Evolutionary conservation across 2,888 invertebrate genomes (phyloP), one percentile per base, ranked within the genome.

Genomic region (Pachydiplax longipennis): DNA sequence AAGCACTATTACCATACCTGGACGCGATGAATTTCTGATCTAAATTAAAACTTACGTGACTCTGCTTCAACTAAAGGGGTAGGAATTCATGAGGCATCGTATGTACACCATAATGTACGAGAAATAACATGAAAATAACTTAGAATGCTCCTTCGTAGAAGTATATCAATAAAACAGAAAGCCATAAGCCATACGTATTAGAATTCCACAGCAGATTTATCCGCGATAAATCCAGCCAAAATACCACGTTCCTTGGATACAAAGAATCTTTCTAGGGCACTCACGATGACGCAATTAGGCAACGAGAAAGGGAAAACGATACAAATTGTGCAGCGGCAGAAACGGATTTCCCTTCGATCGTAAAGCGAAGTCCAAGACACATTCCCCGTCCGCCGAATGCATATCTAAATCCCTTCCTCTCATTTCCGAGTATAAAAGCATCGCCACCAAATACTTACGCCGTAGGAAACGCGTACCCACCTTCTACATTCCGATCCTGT

Each of bases 381-480:
- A 83, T 58, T 35, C 58, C 83, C 83, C 53, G 5, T 25, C 65
- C 13, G 31, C 13, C 37, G 35, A 31, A 87, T 61, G 61, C 61
- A 61, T 61, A 61, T 37, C 61, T 87, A 87, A 87, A 61, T 87
- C 87, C 61, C 37, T 37, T 12, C 18, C 61, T 87, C 61, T 37
- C 65, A 6, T 58, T 25, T 73, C 22, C 31, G 73, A 65, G 53
- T n/a, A 61, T 35, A 65, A 61, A 87, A 87, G 61, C 61, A 87
- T 61, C 61, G 61, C 58, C 37, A 61, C 87, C 58, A 87, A 87
- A 87, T 87, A 87, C 87, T 87, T 87, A 65, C 87, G 61, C 37
- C 8, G 31, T 35, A 37, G 61, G 87, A 61, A 87, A 87, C 35
- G 18, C 87, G 31, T 61, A 73, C 37, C 61, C 31, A 22, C 37